Evolutionary conservation across 2,797 vertebrate species (phyloP).

Genomic region (Muscicapa comitata): DNA sequence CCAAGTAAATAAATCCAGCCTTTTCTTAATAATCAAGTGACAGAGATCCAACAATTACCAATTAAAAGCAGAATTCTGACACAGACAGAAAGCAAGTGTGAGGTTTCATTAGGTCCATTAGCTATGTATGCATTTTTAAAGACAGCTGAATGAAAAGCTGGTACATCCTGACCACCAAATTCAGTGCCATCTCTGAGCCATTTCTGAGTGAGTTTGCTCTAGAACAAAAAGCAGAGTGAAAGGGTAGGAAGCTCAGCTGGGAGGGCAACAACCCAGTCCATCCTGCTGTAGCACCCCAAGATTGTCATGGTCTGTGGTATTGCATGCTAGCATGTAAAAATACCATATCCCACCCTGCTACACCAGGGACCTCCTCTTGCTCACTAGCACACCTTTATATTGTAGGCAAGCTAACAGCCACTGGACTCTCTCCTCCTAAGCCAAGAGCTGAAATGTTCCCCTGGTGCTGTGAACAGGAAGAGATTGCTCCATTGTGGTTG

Average conservation of each 20-base stretch:
- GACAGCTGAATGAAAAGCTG: not conserved
- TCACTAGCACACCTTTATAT: not conserved
- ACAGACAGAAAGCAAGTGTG: not conserved
- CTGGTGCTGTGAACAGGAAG: not conserved
- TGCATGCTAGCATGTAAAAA: not conserved
- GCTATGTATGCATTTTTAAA: not conserved
- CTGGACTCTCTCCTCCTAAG: not conserved
- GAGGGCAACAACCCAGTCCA: not conserved
- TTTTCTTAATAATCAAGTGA: slow-evolving; percentile 41
- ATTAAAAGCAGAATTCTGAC: slow-evolving; percentile 34
- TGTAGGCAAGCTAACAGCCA: not conserved
- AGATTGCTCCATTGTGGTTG: fast-evolving
- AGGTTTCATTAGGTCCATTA: not conserved
- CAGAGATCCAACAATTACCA: not conserved
- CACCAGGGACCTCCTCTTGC: not conserved
- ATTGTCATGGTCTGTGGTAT: not conserved
- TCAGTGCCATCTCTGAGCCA: not conserved
- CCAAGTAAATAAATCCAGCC: slow-evolving; percentile 34
- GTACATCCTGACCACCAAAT: not conserved
- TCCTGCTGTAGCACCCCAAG: not conserved
- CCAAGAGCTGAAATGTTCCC: not conserved
- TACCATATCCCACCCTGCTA: not conserved
- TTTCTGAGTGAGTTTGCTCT: not conserved
- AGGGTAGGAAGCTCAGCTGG: not conserved
- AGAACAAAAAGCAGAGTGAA: not conserved